Base-by-base conservation (phyloP, 1,140 invertebrate species). In the Polyergus mexicanus region DNA sequence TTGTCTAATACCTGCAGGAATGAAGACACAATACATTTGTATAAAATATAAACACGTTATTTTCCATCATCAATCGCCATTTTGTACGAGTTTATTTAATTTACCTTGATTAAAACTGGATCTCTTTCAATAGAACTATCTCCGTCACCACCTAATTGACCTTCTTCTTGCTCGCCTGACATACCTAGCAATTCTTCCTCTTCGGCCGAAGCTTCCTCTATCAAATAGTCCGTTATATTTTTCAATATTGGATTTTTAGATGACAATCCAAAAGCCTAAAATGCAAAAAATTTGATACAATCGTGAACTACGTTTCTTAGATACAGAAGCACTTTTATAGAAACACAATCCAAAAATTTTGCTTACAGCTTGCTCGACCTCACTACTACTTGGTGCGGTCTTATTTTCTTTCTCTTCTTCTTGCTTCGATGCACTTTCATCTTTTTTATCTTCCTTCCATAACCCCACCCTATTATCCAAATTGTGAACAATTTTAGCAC, bases 171-270 rank as follows among this genome's bases (percentile, higher is more conserved):
- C 90, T 96, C 95, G 89, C 97, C 95, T 47, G 95, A 95, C 63
- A 98, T 95, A 19, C 99, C 99, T 7, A 99, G 93, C 0, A 99
- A 95, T 94, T 99, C 99, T 92, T 99, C 99, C 93, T 99, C 99
- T 95, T 99, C 99, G 16, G 98, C 99, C 28, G 98, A 99, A 0
- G 98, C 98, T 96, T 99, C 99, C 94, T 99, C 99, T 84, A 99
- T 99, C 22, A 99, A 95, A 95, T 99, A 99, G 93, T 99, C 99
- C 0, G 99, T 99, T 76, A 99, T 99, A 92, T 99, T 99, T 91
- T 99, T 98, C 84, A 99, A 95, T 13, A 99, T 97, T 5, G 99
- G 99, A 95, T 99, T 99, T 89, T 97, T 98, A 0, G 98, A 99
- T 35, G 98, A 97, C 6, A 98, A 95, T 63, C 97, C 98, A 94